phyloP scores from a whole-genome alignment of 1,140 invertebrate species.

The Pseudomyrmex cubaensis region DNA sequence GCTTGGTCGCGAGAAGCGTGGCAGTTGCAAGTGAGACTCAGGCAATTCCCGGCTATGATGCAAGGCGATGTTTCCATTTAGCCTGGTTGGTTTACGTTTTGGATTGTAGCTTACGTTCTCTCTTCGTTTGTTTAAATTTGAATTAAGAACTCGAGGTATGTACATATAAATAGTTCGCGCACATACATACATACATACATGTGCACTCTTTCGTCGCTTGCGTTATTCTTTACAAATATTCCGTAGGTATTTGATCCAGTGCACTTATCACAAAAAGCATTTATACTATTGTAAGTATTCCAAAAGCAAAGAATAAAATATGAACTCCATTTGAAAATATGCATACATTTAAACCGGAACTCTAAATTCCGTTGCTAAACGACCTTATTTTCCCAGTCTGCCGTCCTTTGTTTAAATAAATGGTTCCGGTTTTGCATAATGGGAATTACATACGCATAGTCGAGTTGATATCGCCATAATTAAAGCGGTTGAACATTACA shows the following conservation, averaged over 20 bases:
- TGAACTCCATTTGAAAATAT: background rate
- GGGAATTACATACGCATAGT: background rate
- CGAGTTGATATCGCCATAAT: conserved; percentile 33
- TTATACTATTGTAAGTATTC: background rate
- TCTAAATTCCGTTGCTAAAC: background rate
- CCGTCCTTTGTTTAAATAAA: conserved; percentile 14
- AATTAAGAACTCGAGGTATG: conserved; percentile 34
- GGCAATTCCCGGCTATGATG: conserved; percentile 45
- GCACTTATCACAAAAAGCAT: background rate
- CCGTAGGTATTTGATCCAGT: background rate
- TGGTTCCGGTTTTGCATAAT: conserved; percentile 30
- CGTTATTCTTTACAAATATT: too few species aligned
- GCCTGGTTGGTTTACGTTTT: conserved; percentile 30
- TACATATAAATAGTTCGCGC: background rate
- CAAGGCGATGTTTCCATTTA: conserved; percentile 46
- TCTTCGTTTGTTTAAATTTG: conserved; percentile 47
- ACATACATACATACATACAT: conserved; percentile 1
- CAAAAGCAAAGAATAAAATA: background rate
- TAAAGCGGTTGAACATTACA: conserved; percentile 9
- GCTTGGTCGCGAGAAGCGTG: conserved; percentile 30
- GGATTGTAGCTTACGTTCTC: conserved; percentile 13
- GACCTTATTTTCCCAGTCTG: conserved; percentile 11
- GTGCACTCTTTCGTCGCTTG: conserved; percentile 19
- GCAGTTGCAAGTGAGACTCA: conserved; percentile 24
- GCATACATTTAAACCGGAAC: background rate